Evolutionary conservation across 1,140 invertebrate genomes (phyloP).

Genomic region (Octopus sinensis): DNA sequence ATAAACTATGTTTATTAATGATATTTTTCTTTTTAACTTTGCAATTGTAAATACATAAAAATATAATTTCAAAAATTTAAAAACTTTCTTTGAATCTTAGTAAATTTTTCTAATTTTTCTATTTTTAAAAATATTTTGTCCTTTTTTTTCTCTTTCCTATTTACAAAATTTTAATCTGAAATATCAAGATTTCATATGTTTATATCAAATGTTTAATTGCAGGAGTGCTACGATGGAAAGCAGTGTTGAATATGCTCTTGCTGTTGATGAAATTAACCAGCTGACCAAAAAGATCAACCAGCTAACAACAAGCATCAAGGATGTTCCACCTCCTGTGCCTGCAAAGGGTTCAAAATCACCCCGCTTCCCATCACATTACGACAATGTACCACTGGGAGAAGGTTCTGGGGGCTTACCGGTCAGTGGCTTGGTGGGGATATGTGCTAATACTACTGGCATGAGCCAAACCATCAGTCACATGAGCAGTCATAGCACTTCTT

Average conservation of each 20-base stretch:
- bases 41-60: no score
- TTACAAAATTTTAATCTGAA: no score
- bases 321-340: constrained; percentile 64
- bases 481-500: neutral
- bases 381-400: constrained; percentile 60
- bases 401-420: neutral
- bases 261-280: constrained; percentile 48
- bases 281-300: constrained; percentile 47
- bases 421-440: constrained; percentile 11
- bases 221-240: constrained; percentile 6
- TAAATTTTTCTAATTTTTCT: no score
- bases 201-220: neutral
- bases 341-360: constrained; percentile 67
- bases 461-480: neutral
- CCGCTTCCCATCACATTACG: constrained; percentile 71
- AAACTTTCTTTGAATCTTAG: no score
- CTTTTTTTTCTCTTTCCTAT: no score
- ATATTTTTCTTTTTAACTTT: no score
- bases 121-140: no score
- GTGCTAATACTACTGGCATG: neutral
- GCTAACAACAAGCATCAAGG: constrained; percentile 48
- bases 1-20: no score
- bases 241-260: constrained; percentile 14
- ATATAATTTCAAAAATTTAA: no score
- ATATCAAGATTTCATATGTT: no score